Evolutionary conservation across 1,140 invertebrate genomes (phyloP), one percentile per base, ranked within the genome.

Genomic region (Vollenhovia emeryi): DNA sequence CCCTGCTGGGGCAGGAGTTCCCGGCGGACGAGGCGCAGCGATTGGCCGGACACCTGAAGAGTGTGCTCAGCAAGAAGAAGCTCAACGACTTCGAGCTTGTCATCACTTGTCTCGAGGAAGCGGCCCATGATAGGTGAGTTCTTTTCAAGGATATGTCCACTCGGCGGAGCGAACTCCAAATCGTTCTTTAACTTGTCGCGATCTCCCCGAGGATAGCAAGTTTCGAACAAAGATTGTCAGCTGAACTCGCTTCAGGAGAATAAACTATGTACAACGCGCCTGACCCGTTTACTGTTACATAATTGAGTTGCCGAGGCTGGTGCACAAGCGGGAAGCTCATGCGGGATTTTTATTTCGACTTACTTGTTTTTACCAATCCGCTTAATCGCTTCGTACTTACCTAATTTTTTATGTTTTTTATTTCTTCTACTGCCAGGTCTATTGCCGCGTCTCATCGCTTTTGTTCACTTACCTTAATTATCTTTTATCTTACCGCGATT

Each of bases 81-180:
- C 91, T 95, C 36, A 93, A 95, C 89, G 94, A 94, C 59, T 95
- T 96, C 60, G 95, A 96, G 84, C 91, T 96, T 30, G 94, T 95
- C 78, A 94, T 95, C 80, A 95, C 95, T 0, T 95, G 95, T 73
- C 85, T 95, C 30, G 95, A 95, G 82, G 95, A 95, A 78, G 92
- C 94, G n/a, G 93, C 94, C 11, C 95, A 95, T 78, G 94, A 95
- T 64, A 92, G 94, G 94, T 94, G 52, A 92, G 91, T 85, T n/a
- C 11, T 1, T 24, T 69, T 59, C 5, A 27, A 7, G 3, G 13
- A 24, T 66, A 21, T 71, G 57, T 18, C n/a, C n/a, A 43, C 18
- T 55, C 9, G n/a, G 2, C 59, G n/a, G 21, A 1, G 40, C 33
- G 18, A 71, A 33, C 13, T 82, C 3, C 5, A 30, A 15, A 76